These are phyloP conservation scores for Opisthograptis luteolata DNA, from an alignment of 2,888 invertebrate genomes.

Conservation along the genomic window DNA sequence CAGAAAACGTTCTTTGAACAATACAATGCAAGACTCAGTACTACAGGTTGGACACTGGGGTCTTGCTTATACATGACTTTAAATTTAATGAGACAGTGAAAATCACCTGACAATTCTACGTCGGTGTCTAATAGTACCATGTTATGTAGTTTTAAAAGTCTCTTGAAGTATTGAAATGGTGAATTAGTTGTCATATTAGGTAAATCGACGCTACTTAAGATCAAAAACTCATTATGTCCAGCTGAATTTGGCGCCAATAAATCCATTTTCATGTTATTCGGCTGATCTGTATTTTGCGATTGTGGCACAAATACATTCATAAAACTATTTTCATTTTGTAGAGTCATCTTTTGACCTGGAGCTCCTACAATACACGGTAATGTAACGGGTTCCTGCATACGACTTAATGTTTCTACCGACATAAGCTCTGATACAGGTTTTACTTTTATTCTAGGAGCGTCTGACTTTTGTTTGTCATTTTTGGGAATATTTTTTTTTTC, in stretches of 20 bases:
- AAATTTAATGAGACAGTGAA: slow-evolving; percentile 61
- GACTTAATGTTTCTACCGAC: slow-evolving; percentile 52
- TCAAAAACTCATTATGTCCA: slow-evolving; percentile 41
- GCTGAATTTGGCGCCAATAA: neutral
- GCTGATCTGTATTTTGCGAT: slow-evolving; percentile 1
- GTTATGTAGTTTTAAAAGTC: slow-evolving; percentile 57
- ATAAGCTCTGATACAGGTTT: slow-evolving; percentile 70
- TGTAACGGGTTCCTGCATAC: slow-evolving; percentile 28
- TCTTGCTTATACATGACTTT: slow-evolving; percentile 65
- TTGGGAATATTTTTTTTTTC: neutral
- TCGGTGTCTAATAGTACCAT: slow-evolving; percentile 52
- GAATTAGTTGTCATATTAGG: slow-evolving; percentile 65
- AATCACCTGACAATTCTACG: slow-evolving; percentile 38
- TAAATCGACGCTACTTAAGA: slow-evolving; percentile 61
- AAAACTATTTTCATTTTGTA: slow-evolving; percentile 3
- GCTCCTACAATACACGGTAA: neutral
- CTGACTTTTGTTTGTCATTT: slow-evolving; percentile 21
- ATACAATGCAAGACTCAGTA: slow-evolving; percentile 56
- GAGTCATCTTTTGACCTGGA: slow-evolving; percentile 2
- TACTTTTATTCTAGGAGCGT: slow-evolving; percentile 68
- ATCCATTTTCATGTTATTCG: neutral
- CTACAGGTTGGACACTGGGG: slow-evolving; percentile 46
- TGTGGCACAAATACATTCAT: neutral
- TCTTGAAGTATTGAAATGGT: slow-evolving; percentile 64
- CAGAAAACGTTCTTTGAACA: slow-evolving; percentile 54